Percentiles rank a stretch among this genome's conserved stretches.
Conservation (phyloP, 2,113 vertebrate species). For the Phalacrocorax pelagicus region DNA sequence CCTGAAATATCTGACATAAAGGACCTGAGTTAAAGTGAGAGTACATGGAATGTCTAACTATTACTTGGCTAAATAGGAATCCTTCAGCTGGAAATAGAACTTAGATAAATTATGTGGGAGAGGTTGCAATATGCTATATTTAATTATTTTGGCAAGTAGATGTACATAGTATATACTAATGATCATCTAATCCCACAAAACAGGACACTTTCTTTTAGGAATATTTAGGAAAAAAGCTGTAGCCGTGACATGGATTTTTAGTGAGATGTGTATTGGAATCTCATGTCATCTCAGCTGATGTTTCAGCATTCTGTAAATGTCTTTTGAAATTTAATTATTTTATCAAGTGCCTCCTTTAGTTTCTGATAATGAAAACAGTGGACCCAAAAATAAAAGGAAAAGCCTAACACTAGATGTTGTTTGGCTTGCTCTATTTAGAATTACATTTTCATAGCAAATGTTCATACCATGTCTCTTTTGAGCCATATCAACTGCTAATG, state of each 20-base stretch:
- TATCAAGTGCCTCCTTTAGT: neutral
- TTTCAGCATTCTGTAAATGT: neutral
- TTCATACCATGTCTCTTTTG: neutral
- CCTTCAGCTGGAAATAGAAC: neutral
- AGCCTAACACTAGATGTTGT: neutral
- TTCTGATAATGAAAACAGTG: neutral
- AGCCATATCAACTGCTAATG: neutral
- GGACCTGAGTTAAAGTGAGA: neutral
- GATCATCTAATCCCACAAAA: neutral
- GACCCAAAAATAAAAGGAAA: neutral
- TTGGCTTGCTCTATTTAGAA: neutral
- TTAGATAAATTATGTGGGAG: neutral
- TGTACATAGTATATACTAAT: neutral
- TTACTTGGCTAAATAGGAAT: neutral
- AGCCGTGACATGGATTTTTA: neutral
- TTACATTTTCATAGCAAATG: neutral
- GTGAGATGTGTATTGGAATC: neutral
- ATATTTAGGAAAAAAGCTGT: neutral
- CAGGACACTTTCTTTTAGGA: neutral
- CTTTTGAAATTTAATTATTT: neutral
- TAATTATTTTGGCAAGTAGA: neutral
- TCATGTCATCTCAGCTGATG: neutral
- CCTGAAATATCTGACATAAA: conserved; percentile 36
- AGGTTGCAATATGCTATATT: neutral
- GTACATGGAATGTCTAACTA: neutral